These are phyloP conservation scores for Hyalella azteca DNA, from an alignment of 2,888 invertebrate genomes.

Conservation along the genomic window DNA sequence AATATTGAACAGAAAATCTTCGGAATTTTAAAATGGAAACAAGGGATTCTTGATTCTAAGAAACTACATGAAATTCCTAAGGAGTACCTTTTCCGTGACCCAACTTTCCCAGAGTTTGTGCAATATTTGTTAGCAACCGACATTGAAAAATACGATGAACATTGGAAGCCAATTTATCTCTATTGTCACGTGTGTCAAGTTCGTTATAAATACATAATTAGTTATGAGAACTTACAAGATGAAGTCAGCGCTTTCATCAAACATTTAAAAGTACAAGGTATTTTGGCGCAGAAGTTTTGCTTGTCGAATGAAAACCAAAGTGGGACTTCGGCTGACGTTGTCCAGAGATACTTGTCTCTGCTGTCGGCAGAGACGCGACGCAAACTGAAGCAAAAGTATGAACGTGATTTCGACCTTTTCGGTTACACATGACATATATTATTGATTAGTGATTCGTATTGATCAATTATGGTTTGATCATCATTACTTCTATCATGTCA, in stretches of 20 bases:
- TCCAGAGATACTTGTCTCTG: constrained; percentile 23
- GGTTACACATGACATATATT: too few species aligned
- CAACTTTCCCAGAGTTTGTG: constrained; percentile 47
- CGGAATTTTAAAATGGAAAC: not conserved
- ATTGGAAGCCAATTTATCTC: constrained; percentile 48
- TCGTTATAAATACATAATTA: constrained; percentile 46
- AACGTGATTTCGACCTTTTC: not conserved
- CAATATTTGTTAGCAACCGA: constrained; percentile 44
- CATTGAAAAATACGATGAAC: constrained; percentile 44
- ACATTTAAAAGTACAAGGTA: constrained; percentile 33
- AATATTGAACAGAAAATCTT: not conserved
- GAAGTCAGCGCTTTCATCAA: constrained; percentile 39
- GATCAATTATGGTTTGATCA: too few species aligned
- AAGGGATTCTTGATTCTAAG: not conserved
- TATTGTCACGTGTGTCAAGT: constrained; percentile 50
- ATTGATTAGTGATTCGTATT: too few species aligned
- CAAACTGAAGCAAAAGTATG: not conserved
- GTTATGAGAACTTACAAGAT: constrained; percentile 46
- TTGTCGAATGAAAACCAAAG: constrained; percentile 44
- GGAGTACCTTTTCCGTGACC: constrained; percentile 34
- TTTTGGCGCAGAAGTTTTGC: constrained; percentile 32
- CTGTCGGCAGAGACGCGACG: not conserved
- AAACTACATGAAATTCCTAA: not conserved
- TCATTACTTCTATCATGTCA: too few species aligned
- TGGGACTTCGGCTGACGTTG: constrained; percentile 27